Percentiles rank a stretch among this genome's conserved stretches.
Evolutionary conservation across 2,113 vertebrate genomes (phyloP).

Genomic region (Microcebus murinus): DNA sequence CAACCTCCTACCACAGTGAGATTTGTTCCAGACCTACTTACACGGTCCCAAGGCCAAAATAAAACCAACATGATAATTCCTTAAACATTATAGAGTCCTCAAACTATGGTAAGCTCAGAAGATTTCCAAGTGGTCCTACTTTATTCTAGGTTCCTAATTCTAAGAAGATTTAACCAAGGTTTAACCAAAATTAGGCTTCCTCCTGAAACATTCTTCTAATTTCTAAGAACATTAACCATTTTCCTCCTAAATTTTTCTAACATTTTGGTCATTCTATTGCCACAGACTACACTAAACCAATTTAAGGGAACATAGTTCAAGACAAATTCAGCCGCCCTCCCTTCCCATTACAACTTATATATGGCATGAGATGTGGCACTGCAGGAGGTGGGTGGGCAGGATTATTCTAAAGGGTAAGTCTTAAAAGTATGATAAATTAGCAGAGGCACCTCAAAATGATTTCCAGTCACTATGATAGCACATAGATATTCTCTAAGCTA

Average conservation of each 20-base stretch:
- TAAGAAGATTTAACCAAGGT: neutral
- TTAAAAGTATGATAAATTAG: neutral
- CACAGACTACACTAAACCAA: slow-evolving; percentile 49
- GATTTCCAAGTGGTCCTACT: neutral
- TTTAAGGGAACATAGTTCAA: neutral
- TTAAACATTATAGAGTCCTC: neutral
- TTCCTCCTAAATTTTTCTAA: slow-evolving; percentile 17
- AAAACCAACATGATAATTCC: neutral
- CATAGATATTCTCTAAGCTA: neutral
- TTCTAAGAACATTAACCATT: slow-evolving; percentile 10
- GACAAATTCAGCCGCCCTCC: neutral
- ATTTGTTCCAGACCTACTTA: slow-evolving; percentile 21
- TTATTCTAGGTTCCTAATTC: slow-evolving; percentile 3
- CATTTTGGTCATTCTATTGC: neutral
- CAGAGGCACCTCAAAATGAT: neutral
- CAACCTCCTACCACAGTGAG: slow-evolving; percentile 13
- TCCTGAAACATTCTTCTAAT: slow-evolving; percentile 24
- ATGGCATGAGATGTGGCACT: neutral
- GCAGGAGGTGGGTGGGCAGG: neutral
- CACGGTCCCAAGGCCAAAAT: neutral
- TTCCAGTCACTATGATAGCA: slow-evolving; percentile 4
- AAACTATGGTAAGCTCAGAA: neutral
- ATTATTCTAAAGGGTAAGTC: neutral
- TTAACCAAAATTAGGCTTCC: slow-evolving; percentile 25
- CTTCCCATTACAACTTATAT: neutral